Evolutionary conservation across 2,888 invertebrate genomes (phyloP).

Genomic region (Chrysopilus asiliformis): DNA sequence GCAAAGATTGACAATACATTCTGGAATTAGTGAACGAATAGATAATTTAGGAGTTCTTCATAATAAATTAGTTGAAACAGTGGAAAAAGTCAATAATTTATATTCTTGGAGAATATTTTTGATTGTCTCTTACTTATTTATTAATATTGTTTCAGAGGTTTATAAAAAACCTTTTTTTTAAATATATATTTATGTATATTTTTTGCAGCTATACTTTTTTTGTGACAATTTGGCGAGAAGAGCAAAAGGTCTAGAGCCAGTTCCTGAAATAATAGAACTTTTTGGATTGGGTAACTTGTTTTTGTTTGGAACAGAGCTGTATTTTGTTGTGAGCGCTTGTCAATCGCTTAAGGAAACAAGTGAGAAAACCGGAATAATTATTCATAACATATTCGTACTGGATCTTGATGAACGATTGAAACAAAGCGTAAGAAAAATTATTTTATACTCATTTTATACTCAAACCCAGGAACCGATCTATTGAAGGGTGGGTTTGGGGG

Average conservation of each 20-base stretch:
- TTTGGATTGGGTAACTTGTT: constrained; percentile 9
- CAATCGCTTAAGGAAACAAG: constrained; percentile 7
- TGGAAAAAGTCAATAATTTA: constrained; percentile 2
- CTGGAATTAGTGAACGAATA: constrained; percentile 2
- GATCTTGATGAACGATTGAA: constrained; percentile 5
- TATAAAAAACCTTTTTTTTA: not conserved
- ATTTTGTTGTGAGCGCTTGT: constrained; percentile 7
- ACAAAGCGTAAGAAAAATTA: not conserved
- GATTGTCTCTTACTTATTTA: constrained; percentile 10
- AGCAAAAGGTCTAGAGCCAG: constrained; percentile 1
- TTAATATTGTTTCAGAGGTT: constrained; percentile 12
- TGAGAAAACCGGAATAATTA: constrained; percentile 7
- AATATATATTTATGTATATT: not conserved
- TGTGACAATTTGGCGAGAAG: constrained; percentile 5
- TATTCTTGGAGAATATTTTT: constrained; percentile 9
- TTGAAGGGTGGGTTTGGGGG: no score
- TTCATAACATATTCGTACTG: constrained; percentile 8
- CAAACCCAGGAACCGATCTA: no score
- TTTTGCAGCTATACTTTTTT: constrained; percentile 6
- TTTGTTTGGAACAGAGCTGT: constrained; percentile 8
- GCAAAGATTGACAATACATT: constrained; percentile 1
- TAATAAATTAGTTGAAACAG: not conserved
- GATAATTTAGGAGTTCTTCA: constrained; percentile 1
- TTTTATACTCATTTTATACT: not conserved
- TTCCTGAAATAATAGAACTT: constrained; percentile 7